A percentile compares a stretch with the other conserved stretches of the same genome.
Evolutionary conservation across 2,888 invertebrate genomes (phyloP).

Genomic region (Caenorhabditis afra): DNA sequence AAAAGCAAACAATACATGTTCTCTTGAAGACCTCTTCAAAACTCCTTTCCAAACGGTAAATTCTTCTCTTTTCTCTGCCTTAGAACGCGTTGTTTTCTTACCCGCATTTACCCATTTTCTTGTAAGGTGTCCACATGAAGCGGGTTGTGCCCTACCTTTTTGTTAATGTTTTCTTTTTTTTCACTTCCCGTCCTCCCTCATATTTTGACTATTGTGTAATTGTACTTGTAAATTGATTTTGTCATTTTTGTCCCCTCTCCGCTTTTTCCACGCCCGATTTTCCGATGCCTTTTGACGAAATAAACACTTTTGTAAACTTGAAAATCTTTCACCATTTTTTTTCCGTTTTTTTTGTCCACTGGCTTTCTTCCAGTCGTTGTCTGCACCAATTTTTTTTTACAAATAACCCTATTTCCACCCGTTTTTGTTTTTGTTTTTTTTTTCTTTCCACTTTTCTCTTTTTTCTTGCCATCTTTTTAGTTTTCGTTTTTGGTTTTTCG

Average conservation of each 20-base stretch:
- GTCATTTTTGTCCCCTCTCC: neutral
- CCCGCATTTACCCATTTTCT: no score
- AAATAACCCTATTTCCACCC: neutral
- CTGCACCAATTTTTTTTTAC: neutral
- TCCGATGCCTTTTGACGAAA: slow-evolving; percentile 20
- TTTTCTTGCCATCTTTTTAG: no score
- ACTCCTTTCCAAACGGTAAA: no score
- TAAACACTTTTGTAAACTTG: neutral
- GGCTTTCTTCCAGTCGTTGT: slow-evolving; percentile 19
- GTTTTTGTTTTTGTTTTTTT: neutral
- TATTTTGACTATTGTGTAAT: slow-evolving; percentile 10
- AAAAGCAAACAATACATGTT: slow-evolving; percentile 15
- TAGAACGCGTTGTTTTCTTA: no score
- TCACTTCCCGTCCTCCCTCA: slow-evolving; percentile 8
- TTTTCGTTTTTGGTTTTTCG: no score
- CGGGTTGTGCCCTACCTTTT: no score
- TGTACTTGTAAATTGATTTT: slow-evolving; percentile 37
- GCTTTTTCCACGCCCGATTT: neutral
- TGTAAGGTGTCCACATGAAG: no score
- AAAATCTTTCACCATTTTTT: neutral
- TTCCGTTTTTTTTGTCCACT: slow-evolving; percentile 18
- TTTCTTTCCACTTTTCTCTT: no score
- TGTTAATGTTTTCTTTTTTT: neutral
- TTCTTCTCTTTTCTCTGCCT: no score
- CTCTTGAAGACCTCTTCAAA: neutral